phyloP scores from a whole-genome alignment of 2,113 vertebrate species.

The Macquaria ambigua region DNA sequence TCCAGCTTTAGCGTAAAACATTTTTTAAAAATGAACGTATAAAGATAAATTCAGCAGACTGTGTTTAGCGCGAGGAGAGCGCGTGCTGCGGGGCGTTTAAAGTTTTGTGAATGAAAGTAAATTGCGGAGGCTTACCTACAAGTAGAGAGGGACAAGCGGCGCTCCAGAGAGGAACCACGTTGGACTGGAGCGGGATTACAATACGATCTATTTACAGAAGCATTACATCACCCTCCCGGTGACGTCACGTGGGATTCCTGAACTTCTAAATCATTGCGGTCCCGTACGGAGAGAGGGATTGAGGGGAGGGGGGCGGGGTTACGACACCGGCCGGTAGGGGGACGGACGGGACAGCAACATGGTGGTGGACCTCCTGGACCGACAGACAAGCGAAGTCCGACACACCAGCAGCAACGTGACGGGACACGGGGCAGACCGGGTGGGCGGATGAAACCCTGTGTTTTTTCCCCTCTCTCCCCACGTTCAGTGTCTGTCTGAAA shows the following conservation, averaged over 20 bases:
- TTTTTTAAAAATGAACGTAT: background rate
- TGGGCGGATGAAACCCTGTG: conserved; percentile 41
- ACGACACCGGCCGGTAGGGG: conserved; percentile 56
- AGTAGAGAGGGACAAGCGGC: conserved; percentile 88
- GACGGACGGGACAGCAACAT: conserved; percentile 15
- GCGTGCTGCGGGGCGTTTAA: conserved; percentile 1
- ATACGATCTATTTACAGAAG: conserved; percentile 99
- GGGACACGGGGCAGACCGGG: conserved; percentile 49
- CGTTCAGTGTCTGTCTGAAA: conserved; percentile 31
- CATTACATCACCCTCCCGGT: conserved; percentile 98
- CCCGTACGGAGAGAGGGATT: conserved; percentile 79
- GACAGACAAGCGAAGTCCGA: conserved; percentile 8
- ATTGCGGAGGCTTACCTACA: conserved; percentile 77
- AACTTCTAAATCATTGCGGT: conserved; percentile 99
- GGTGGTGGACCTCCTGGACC: conserved; percentile 1
- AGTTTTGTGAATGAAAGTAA: conserved; percentile 74
- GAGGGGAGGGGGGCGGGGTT: conserved; percentile 53
- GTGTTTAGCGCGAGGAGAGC: background rate
- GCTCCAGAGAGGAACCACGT: conserved; percentile 96
- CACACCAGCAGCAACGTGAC: conserved; percentile 56
- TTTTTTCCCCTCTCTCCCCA: background rate
- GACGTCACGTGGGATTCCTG: conserved; percentile 99
- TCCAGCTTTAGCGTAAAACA: background rate
- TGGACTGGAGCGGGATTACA: conserved; percentile 98
- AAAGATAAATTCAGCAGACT: background rate